A percentile compares a stretch with the other conserved stretches of the same genome.
Evolutionary conservation across 2,797 vertebrate species (phyloP).

Genomic region (Platalea minor): DNA sequence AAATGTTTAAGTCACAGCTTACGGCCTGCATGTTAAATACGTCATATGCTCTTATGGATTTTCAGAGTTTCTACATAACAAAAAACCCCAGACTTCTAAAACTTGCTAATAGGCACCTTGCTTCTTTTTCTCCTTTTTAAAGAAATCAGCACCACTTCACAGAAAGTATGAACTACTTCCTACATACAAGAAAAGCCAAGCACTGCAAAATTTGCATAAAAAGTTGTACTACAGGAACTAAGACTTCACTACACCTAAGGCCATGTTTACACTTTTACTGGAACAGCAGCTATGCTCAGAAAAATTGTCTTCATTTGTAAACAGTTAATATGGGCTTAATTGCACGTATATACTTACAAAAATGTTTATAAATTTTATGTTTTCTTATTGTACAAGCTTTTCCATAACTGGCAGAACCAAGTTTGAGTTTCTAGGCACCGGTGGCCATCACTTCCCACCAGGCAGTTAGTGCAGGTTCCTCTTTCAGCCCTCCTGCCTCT

Average conservation of each 20-base stretch:
- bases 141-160: neutral
- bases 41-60: neutral
- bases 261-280: neutral
- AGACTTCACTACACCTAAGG: neutral
- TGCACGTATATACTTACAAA: neutral
- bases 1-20: neutral
- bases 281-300: neutral
- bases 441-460: neutral
- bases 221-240: neutral
- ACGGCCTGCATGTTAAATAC: neutral
- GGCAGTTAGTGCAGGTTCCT: neutral
- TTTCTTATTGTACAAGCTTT: neutral
- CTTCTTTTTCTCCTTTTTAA: neutral
- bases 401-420: neutral
- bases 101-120: neutral
- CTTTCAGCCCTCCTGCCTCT: neutral
- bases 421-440: neutral
- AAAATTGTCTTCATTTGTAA: neutral
- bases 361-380: neutral
- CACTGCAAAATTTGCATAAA: neutral
- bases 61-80: neutral
- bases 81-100: neutral
- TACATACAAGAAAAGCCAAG: neutral
- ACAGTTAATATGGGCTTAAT: neutral
- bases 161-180: neutral